Evolutionary conservation across 2,888 invertebrate species (phyloP).

Genomic region (Meiosimyza decipiens): DNA sequence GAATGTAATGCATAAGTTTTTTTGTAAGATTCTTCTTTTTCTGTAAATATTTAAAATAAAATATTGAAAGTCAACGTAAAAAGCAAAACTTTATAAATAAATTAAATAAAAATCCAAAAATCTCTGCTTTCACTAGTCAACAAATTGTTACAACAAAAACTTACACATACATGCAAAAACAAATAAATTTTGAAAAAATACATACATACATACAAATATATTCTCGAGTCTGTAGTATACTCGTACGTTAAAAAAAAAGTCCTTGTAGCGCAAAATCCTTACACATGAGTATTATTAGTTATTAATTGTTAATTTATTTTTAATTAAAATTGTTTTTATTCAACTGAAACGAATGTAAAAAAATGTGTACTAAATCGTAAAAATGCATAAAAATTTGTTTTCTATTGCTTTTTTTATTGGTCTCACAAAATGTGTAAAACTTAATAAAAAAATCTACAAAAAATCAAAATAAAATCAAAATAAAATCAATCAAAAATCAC

Average conservation of each 20-base stretch:
- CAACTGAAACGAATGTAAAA: background rate
- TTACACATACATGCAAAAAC: background rate
- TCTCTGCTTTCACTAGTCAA: slow-evolving; percentile 29
- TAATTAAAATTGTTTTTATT: slow-evolving; percentile 17
- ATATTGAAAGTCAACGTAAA: background rate
- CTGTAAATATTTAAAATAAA: background rate
- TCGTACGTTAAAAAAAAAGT: background rate
- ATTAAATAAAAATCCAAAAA: slow-evolving; percentile 6
- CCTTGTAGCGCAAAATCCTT: slow-evolving; percentile 32
- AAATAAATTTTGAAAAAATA: slow-evolving; percentile 11
- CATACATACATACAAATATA: background rate
- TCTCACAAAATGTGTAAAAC: too few relatives aligned
- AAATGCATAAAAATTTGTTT: too few relatives aligned
- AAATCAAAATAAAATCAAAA: too few relatives aligned
- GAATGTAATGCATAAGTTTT: background rate
- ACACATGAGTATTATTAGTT: slow-evolving; percentile 34
- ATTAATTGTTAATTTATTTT: slow-evolving; percentile 29
- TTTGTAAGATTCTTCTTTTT: background rate
- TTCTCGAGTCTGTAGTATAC: background rate
- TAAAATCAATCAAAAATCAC: too few relatives aligned
- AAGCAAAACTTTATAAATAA: background rate
- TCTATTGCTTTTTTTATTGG: too few relatives aligned
- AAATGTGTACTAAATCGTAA: too few relatives aligned
- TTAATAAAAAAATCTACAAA: too few relatives aligned
- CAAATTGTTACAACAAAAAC: slow-evolving; percentile 24